Evolutionary conservation across 2,888 invertebrate species (phyloP).

Genomic region (Polietes domitor): DNA sequence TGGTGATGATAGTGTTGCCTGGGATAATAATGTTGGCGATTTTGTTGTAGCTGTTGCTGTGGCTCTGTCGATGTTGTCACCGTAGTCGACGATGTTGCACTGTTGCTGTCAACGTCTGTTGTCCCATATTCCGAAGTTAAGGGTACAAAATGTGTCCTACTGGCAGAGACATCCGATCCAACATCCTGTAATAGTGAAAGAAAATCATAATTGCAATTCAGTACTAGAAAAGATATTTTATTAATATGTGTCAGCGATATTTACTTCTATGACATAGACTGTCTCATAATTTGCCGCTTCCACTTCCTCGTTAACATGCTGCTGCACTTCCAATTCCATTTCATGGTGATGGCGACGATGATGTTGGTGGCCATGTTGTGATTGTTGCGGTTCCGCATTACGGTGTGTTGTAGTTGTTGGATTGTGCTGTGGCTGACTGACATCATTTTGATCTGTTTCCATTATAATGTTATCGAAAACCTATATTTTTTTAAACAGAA

Average conservation of each 20-base stretch:
- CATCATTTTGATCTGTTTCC: constrained; percentile 60
- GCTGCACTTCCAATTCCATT: constrained; percentile 60
- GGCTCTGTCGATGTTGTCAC: constrained; percentile 59
- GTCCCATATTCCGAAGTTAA: constrained; percentile 46
- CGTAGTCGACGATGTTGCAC: constrained; percentile 49
- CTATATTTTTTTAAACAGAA: not conserved
- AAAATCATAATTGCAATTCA: no score
- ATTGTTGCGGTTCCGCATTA: constrained; percentile 46
- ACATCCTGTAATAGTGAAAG: constrained; percentile 49
- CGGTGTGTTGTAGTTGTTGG: constrained; percentile 61
- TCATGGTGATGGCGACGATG: constrained; percentile 54
- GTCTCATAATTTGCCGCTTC: constrained; percentile 62
- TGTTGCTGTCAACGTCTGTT: constrained; percentile 31
- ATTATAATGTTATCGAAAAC: constrained; percentile 38
- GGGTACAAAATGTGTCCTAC: constrained; percentile 58
- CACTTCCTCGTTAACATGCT: constrained; percentile 62
- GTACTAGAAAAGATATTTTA: not conserved
- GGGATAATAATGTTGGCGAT: constrained; percentile 60
- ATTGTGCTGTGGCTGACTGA: constrained; percentile 51
- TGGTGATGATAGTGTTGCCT: constrained; percentile 61
- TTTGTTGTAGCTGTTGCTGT: constrained; percentile 40
- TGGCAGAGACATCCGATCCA: constrained; percentile 59
- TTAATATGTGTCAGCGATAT: not conserved
- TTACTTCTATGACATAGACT: constrained; percentile 64
- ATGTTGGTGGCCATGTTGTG: constrained; percentile 34